Conservation (phyloP, 2,113 vertebrate species). For the Ptilorrhoa leucosticta region DNA sequence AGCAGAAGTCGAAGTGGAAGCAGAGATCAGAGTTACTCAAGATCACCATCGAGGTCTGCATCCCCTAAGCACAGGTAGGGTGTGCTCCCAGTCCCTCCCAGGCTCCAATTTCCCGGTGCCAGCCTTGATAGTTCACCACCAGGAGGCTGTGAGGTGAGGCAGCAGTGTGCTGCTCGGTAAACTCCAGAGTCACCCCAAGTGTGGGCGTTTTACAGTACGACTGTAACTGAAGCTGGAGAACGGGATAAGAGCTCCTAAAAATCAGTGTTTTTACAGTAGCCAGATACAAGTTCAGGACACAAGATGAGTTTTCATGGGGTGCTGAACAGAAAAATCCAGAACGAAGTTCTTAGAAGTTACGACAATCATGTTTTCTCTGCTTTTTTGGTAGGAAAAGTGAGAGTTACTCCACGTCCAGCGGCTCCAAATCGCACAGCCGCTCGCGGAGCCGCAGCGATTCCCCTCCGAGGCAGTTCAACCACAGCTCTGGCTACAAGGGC, state of each 20-base stretch:
- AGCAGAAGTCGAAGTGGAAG: conserved; percentile 75
- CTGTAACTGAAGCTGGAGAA: too few relatives aligned
- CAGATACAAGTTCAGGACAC: neutral
- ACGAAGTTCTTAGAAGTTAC: rapidly evolving
- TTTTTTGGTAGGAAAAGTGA: conserved; percentile 67
- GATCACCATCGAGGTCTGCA: conserved; percentile 71
- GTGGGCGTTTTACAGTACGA: rapidly evolving
- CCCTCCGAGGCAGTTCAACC: conserved; percentile 70
- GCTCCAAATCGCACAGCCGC: conserved; percentile 79
- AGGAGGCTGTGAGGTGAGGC: neutral
- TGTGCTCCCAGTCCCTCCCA: neutral
- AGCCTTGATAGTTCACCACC: rapidly evolving
- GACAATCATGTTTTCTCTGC: rapidly evolving
- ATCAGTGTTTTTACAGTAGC: neutral
- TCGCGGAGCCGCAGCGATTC: conserved; percentile 80
- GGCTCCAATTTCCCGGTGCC: rapidly evolving
- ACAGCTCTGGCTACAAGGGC: conserved; percentile 47
- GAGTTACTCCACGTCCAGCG: conserved; percentile 74
- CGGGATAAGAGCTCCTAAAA: neutral
- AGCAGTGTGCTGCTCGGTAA: rapidly evolving
- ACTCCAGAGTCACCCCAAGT: neutral
- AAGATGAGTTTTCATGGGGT: rapidly evolving
- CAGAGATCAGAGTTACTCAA: conserved; percentile 74
- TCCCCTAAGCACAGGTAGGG: conserved; percentile 76
- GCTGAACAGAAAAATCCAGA: neutral